A percentile compares a stretch with the other conserved stretches of the same genome.
These are phyloP conservation scores for Drosophila elegans DNA, from an alignment of 1,140 invertebrate species.

Conservation along the genomic window DNA sequence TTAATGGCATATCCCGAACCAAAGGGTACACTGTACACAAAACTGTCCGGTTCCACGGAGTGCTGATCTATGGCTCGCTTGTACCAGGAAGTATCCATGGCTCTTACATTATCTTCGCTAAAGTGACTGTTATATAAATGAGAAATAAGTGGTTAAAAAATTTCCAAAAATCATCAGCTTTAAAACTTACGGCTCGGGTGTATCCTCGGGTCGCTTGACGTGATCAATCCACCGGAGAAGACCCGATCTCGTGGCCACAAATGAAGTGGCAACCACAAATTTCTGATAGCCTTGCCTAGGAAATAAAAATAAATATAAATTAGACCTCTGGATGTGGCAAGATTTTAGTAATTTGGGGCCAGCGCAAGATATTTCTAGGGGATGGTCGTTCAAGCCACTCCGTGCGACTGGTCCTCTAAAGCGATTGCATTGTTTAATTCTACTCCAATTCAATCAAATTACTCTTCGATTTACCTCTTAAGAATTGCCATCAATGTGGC, in stretches of 20 bases:
- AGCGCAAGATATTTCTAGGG: conserved; percentile 19
- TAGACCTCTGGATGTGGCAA: conserved; percentile 3
- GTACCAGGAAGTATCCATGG: conserved; percentile 96
- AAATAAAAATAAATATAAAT: conserved; percentile 61
- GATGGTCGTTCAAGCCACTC: conserved; percentile 31
- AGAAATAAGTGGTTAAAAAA: neutral
- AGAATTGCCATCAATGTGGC: conserved; percentile 94
- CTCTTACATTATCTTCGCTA: conserved; percentile 91
- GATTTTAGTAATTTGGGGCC: neutral
- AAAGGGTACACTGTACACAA: conserved; percentile 96
- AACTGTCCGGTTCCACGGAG: conserved; percentile 93
- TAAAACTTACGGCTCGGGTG: conserved; percentile 88
- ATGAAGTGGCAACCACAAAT: conserved; percentile 93
- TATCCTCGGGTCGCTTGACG: conserved; percentile 85
- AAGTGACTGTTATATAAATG: conserved; percentile 89
- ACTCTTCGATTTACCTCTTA: conserved; percentile 89
- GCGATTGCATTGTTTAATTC: conserved; percentile 46
- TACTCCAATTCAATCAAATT: conserved; percentile 47
- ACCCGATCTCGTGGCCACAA: conserved; percentile 95
- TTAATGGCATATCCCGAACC: conserved; percentile 89
- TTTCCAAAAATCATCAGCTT: no score
- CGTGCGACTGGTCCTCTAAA: conserved; percentile 48
- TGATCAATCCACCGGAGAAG: conserved; percentile 94
- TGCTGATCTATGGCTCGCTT: conserved; percentile 96
- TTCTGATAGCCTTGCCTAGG: conserved; percentile 93